Base-by-base conservation (phyloP, 2,797 vertebrate genomes). In the Zalophus californianus region DNA sequence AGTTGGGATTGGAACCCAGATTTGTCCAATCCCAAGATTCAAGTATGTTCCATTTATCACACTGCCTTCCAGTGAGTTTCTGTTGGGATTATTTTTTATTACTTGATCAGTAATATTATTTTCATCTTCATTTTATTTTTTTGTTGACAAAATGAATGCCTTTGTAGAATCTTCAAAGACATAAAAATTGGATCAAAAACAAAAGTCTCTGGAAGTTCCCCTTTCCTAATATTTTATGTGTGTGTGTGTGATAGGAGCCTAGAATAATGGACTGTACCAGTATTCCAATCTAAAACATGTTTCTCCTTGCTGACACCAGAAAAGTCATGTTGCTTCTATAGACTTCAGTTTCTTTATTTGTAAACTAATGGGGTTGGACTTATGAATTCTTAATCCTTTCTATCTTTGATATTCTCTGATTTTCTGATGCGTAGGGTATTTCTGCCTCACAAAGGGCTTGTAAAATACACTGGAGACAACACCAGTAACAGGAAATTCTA, bases 401-500 rank as follows among this genome's bases (percentile, higher is more conserved):
- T 68, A 6, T 62, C 35, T 73, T 38, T 20, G 6, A 79, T 29
- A 80, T 41, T 78, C 25, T 92, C 9, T 66, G 44, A n/a, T 86
- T 58, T 72, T 58, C 68, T 86, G 29, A 50, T 72, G 18, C 66
- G 50, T n/a, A 72, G 8, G 12, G 32, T 48, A 58, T 78, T 93
- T 84, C 62, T 91, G 3, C 3, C 29, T 87, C 58, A 79, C 15
- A 21, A 75, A 62, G 64, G 68, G 2, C 79, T 83, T 72, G 48
- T 11, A 58, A 15, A 90, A 93, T 86, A 16, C 48, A 77, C 62
- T 14, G 70, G 79, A 93, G 48, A 58, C 93, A 93, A 29, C 15
- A 75, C 25, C 48, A 68, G 52, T 92, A 83, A 91, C 86, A 73
- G 72, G 70, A 95, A 90, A 70, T 70, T 79, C 86, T 73, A 29